Evolutionary conservation across 1,140 invertebrate species (phyloP).

Genomic region (Aphis craccivora): DNA sequence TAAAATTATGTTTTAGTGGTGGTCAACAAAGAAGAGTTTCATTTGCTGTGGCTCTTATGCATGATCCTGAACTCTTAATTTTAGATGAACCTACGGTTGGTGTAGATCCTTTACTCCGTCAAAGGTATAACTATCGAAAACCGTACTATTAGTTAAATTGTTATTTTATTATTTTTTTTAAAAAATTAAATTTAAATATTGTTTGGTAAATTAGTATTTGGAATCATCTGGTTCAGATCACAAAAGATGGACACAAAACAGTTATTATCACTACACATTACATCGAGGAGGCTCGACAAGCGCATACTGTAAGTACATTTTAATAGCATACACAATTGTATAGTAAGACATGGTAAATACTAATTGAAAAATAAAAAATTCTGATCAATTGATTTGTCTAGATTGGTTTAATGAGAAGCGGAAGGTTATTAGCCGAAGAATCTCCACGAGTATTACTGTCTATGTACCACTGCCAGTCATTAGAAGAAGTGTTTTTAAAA

Average conservation of each 20-base stretch:
- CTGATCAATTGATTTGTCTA: conserved; percentile 63
- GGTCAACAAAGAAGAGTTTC: conserved; percentile 90
- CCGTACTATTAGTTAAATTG: not conserved
- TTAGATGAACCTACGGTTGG: conserved; percentile 95
- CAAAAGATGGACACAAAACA: conserved; percentile 84
- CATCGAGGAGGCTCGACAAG: conserved; percentile 95
- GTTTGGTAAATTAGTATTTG: conserved; percentile 75
- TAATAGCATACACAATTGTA: not conserved
- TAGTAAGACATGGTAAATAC: not conserved
- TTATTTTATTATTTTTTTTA: not conserved
- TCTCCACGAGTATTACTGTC: conserved; percentile 83
- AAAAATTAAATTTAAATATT: not conserved
- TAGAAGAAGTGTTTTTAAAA: conserved; percentile 95
- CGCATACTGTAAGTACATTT: conserved; percentile 72
- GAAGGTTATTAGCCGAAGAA: conserved; percentile 89
- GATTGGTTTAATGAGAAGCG: conserved; percentile 94
- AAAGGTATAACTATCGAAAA: conserved; percentile 70
- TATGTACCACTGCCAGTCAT: conserved; percentile 81
- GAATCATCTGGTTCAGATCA: conserved; percentile 91
- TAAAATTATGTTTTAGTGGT: conserved; percentile 67
- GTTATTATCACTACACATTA: conserved; percentile 98
- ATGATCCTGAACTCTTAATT: conserved; percentile 89
- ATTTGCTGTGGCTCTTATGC: conserved; percentile 84
- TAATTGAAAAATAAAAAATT: not conserved
- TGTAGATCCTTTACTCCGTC: conserved; percentile 90